Base-by-base conservation (phyloP, 2,113 vertebrate genomes). In the Panthera uncia region DNA sequence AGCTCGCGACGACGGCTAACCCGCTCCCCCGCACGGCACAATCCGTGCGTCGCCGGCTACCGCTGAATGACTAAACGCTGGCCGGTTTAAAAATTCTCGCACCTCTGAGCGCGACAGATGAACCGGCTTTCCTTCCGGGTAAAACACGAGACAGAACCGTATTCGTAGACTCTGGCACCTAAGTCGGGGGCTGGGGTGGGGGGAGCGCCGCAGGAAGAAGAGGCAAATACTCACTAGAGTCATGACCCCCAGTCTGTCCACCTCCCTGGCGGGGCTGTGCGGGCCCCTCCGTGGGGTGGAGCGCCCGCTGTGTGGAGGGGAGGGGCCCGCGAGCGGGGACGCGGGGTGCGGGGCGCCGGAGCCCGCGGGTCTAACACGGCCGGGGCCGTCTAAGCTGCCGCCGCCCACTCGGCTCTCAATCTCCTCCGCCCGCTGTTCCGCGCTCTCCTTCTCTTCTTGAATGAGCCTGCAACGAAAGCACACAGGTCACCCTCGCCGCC, bases 381-480 rank as follows among this genome's bases (percentile, higher is more conserved):
- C 99, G 0, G 99, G 99, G 38, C 98, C 99, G 31, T 99, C 99
- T 74, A 99, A 68, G 81, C 97, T 98, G 0, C 99, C 99, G 0
- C 99, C 99, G 94, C 99, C 99, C 25, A 99, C 99, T 4, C 99
- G 97, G 79, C 99, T 99, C 98, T 99, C 99, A 0, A 99, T 99
- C 98, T 99, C 99, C 98, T 99, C 99, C 0, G 99, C 99, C 25
- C 99, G 99, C 98, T 99, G 99, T 23, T 99, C 99, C 0, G 99
- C 99, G 98, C 97, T 99, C 98, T 99, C 99, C 98, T 99, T 99
- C 98, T 99, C 99, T 97, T 99, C 99, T 82, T 99, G 99, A 87
- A 99, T 99, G 98, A 99, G 98, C 55, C 99, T 99, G 95, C 8
- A 83, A 92, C 0, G n/a, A 29, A 92, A 71, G 7, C 76, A 31